Base-by-base conservation (phyloP, 1,140 invertebrate genomes). In the Pseudomyrmex sp. region DNA sequence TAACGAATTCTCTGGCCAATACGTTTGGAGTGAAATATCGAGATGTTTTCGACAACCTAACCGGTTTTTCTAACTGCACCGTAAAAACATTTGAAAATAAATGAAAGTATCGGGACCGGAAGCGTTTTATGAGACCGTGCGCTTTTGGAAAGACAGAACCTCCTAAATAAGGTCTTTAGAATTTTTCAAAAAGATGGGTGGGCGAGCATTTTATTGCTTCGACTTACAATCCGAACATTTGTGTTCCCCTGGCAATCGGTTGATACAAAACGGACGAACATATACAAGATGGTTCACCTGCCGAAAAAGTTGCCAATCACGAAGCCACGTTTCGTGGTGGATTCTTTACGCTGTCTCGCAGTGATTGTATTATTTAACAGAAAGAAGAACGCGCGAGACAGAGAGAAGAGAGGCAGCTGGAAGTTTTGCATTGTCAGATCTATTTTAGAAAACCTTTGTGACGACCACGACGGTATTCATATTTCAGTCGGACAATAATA, bases 131-230 rank as follows among this genome's bases (percentile, higher is more conserved):
- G 62, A 54, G 62, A 50, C 79, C 58, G 65, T 75, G 65, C 69
- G 82, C 66, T 73, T 89, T 77, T 76, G 7, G 83, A 89, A 84
- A 83, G 75, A 61, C 69, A 35, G 35, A 35, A 73, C 63, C 82
- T 80, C 72, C 72, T 73, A 85, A 77, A 75, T 77, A 26, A 20
- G 23, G 69, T 65, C 23, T 46, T 23, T 35, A 4, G 13, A 23
- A 80, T 75, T 56, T 59, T 50, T 35, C 46, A 13, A 15, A 5
- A 66, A 85, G 66, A 85, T 75, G 66, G 46, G 88, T 89, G 76
- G 88, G 85, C 73, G 88, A 89, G 75, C 83, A 89, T 56, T 90
- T 90, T 90, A 90, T 90, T 89, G 85, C 74, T 83, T 59, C 68
- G 69, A 79, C 73, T 82, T 82, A 85, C 86, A 89, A 85, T 88